A percentile compares a stretch with the other conserved stretches of the same genome.
Evolutionary conservation across 2,888 invertebrate genomes (phyloP).

Genomic region (Drosophila colorata): DNA sequence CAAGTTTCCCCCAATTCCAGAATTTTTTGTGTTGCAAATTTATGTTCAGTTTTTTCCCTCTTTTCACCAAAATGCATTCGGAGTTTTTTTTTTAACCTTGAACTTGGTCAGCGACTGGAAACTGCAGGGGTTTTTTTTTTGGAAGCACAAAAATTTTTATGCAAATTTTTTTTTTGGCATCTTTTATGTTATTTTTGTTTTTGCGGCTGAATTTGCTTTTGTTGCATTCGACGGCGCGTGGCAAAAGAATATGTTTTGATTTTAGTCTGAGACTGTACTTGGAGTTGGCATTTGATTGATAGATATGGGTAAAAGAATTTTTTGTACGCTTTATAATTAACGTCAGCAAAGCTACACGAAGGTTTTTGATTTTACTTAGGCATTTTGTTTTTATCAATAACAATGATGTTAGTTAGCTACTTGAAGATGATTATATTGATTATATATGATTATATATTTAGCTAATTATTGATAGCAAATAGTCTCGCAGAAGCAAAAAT

Average conservation of each 20-base stretch:
- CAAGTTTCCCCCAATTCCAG: constrained; percentile 10
- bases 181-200: neutral
- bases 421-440: no score
- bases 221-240: neutral
- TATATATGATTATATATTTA: no score
- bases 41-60: constrained; percentile 1
- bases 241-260: neutral
- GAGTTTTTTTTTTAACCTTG: constrained; percentile 57
- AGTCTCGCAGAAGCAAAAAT: no score
- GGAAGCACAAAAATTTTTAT: constrained; percentile 2
- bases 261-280: neutral
- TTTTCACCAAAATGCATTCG: constrained; percentile 24
- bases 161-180: neutral
- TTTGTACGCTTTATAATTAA: no score
- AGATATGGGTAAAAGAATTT: no score
- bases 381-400: no score
- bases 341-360: no score
- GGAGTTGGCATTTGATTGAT: neutral
- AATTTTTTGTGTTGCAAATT: constrained; percentile 2
- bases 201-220: neutral
- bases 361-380: no score
- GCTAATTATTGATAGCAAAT: no score
- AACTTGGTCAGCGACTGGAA: constrained; percentile 52
- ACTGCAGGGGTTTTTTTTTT: neutral
- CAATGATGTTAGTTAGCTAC: no score